These are phyloP conservation scores for Pseudorhiza aurosa DNA, from an alignment of 30 jellyfish, hydroid and myxozoan genomes.

Conservation along the genomic window DNA sequence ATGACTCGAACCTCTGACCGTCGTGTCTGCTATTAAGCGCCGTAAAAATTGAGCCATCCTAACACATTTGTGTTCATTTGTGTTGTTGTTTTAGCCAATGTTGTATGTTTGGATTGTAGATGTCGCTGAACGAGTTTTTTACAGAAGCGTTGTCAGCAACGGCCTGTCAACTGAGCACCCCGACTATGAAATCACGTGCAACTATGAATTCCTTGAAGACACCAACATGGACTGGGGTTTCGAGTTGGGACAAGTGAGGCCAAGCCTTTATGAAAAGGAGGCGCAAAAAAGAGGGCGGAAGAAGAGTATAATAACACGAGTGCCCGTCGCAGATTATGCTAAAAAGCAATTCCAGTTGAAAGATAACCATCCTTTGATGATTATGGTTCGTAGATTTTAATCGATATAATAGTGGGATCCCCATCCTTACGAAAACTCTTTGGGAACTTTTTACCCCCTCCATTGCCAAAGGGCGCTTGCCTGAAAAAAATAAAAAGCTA, in stretches of 20 bases:
- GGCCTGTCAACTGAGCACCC: slow-evolving; percentile 97
- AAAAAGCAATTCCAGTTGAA: slow-evolving; percentile 83
- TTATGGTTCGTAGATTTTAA: slow-evolving; percentile 87
- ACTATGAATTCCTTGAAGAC: slow-evolving; percentile 97
- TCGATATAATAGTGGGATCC: too few relatives aligned
- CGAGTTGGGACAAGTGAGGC: slow-evolving; percentile 40
- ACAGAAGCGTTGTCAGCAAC: slow-evolving; percentile 90
- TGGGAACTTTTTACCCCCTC: too few relatives aligned
- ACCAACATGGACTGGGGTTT: slow-evolving; percentile 95
- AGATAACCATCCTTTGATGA: slow-evolving; percentile 88
- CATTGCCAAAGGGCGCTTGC: too few relatives aligned
- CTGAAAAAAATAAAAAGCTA: too few relatives aligned
- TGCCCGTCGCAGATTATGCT: slow-evolving; percentile 79
- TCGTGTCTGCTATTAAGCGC: too few relatives aligned
- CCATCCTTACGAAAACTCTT: too few relatives aligned
- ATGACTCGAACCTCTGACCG: too few relatives aligned
- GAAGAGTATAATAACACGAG: slow-evolving; percentile 28
- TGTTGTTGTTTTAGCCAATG: too few relatives aligned
- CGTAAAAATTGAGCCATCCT: too few relatives aligned
- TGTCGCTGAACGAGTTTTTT: slow-evolving; percentile 95
- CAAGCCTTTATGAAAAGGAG: not conserved
- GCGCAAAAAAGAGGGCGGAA: slow-evolving; percentile 13
- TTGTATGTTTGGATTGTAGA: slow-evolving; percentile 53
- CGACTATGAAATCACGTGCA: slow-evolving; percentile 83
- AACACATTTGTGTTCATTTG: too few relatives aligned